Evolutionary conservation across 1,140 invertebrate genomes (phyloP).

Genomic region (Chironomus striatipennis): DNA sequence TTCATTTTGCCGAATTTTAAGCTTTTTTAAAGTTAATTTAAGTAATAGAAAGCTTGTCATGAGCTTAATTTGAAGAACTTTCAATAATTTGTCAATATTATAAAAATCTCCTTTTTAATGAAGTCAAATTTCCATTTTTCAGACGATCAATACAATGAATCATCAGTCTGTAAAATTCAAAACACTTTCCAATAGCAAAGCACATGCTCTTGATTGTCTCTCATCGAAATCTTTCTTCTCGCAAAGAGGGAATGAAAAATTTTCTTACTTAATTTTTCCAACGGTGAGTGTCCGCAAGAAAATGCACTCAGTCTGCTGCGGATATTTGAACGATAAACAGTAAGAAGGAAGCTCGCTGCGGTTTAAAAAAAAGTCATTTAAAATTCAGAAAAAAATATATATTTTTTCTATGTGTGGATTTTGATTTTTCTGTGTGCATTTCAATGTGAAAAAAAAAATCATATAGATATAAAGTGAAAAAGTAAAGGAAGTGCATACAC

Average conservation of each 20-base stretch:
- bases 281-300: slow-evolving; percentile 11
- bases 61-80: no score
- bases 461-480: background rate
- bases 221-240: slow-evolving; percentile 12
- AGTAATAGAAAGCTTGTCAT: background rate
- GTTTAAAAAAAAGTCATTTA: background rate
- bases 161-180: background rate
- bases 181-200: slow-evolving; percentile 1
- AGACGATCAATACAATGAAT: background rate
- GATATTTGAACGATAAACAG: slow-evolving; percentile 7
- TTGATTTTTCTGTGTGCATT: no score
- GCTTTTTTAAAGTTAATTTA: background rate
- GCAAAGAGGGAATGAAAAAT: background rate
- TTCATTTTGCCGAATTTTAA: background rate
- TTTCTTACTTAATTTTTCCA: background rate
- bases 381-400: no score
- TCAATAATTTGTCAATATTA: background rate
- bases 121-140: background rate
- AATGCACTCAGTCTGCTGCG: slow-evolving; percentile 5
- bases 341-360: background rate
- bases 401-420: no score
- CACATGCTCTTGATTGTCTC: background rate
- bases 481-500: background rate
- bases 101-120: background rate
- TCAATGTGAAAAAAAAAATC: no score